phyloP scores from a whole-genome alignment of 2,113 vertebrate species.

The Aleadryas rufinucha region DNA sequence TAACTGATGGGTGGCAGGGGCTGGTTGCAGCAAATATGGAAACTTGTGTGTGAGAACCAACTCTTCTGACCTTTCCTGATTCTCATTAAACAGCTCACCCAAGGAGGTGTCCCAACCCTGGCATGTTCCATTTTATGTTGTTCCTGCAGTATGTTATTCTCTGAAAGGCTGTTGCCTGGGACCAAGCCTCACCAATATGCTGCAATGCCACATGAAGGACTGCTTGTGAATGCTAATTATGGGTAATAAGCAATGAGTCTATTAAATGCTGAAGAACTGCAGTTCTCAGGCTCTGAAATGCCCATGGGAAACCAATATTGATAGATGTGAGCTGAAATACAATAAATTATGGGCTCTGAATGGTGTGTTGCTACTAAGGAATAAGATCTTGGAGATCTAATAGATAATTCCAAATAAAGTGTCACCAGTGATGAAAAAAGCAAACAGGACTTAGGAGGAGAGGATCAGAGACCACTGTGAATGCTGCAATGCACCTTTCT shows the following conservation, averaged over 20 bases:
- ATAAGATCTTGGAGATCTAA: background rate
- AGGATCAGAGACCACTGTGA: accelerated
- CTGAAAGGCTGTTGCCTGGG: background rate
- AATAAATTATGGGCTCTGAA: background rate
- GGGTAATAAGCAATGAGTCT: background rate
- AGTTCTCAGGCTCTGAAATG: background rate
- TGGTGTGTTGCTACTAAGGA: background rate
- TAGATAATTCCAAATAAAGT: background rate
- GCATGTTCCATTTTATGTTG: background rate
- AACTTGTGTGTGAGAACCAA: background rate
- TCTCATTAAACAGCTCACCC: background rate
- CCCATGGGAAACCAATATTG: background rate
- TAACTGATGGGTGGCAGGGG: background rate
- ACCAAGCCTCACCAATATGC: background rate
- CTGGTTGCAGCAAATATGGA: background rate
- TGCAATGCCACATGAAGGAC: background rate
- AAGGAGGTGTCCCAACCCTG: background rate
- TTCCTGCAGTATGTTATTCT: background rate
- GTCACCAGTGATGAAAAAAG: background rate
- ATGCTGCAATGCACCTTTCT: background rate
- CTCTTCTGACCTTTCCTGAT: background rate
- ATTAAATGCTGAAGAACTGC: background rate
- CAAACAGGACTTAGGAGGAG: background rate
- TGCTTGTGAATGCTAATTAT: background rate
- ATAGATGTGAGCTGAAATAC: background rate